Evolutionary conservation across 2,797 vertebrate genomes (phyloP).

Genomic region (Oreochromis mossambicus): DNA sequence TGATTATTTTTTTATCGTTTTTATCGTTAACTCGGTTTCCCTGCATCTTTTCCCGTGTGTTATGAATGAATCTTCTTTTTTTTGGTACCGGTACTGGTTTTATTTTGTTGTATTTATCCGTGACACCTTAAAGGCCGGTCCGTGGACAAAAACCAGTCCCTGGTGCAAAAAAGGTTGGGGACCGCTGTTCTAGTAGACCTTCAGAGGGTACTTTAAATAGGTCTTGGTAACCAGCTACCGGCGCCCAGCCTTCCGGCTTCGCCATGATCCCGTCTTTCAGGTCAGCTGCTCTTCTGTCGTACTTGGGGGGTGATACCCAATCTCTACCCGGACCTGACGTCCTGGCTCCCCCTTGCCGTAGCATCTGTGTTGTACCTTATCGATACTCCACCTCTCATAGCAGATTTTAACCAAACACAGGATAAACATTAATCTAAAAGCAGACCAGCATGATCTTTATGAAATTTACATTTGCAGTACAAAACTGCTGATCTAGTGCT

Average conservation of each 20-base stretch:
- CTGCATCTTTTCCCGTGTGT: no score
- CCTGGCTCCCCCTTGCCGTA: not conserved
- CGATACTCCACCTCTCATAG: not conserved
- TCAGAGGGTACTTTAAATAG: not conserved
- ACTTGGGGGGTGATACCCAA: not conserved
- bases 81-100: no score
- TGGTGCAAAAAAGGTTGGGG: no score
- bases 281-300: not conserved
- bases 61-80: no score
- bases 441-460: not conserved
- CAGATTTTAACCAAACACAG: not conserved
- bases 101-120: no score
- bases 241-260: not conserved
- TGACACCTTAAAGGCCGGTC: no score
- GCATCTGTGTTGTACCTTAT: not conserved
- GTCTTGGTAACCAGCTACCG: fast-evolving
- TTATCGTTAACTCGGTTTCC: no score
- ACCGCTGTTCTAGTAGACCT: not conserved
- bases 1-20: no score
- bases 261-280: not conserved
- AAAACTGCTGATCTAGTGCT: not conserved
- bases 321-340: not conserved
- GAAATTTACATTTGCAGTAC: not conserved
- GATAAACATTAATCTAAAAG: not conserved
- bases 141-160: no score